phyloP scores from a whole-genome alignment of 92 coral and sea anemone genomes.

The Meandrina meandrites region DNA sequence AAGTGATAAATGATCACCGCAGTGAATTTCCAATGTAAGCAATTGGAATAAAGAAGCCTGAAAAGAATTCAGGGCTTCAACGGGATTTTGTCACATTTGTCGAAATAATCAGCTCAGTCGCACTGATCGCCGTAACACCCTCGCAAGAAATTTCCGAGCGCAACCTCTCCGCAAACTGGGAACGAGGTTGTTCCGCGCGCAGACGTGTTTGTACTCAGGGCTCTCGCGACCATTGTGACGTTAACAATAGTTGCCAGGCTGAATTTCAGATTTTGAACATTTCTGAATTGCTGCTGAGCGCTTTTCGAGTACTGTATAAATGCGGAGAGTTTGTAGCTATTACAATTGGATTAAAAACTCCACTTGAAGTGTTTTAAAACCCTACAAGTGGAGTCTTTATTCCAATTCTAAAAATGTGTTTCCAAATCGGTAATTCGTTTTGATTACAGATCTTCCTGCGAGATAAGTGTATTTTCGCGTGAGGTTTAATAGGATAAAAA shows the following conservation, averaged over 20 bases:
- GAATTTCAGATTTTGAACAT: neutral
- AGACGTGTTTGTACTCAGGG: neutral
- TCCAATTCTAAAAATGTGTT: neutral
- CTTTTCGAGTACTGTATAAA: neutral
- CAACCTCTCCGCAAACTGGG: too few species aligned
- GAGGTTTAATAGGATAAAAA: too few species aligned
- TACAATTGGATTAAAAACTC: constrained; percentile 3
- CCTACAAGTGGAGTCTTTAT: neutral
- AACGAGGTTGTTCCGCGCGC: neutral
- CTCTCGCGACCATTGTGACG: neutral
- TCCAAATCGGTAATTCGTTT: neutral
- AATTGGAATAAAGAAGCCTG: too few species aligned
- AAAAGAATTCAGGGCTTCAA: too few species aligned
- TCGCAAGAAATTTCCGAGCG: too few species aligned
- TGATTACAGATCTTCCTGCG: too few species aligned
- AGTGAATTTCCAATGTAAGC: too few species aligned
- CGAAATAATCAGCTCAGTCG: too few species aligned
- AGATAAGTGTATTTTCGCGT: neutral
- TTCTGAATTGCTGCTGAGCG: neutral
- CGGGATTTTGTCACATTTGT: too few species aligned
- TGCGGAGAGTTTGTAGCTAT: neutral
- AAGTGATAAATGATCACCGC: too few species aligned
- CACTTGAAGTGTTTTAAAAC: neutral
- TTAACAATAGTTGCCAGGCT: neutral
- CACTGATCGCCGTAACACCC: too few species aligned